These are phyloP conservation scores for Hylaea fasciaria DNA, from an alignment of 2,888 invertebrate species.

Conservation along the genomic window DNA sequence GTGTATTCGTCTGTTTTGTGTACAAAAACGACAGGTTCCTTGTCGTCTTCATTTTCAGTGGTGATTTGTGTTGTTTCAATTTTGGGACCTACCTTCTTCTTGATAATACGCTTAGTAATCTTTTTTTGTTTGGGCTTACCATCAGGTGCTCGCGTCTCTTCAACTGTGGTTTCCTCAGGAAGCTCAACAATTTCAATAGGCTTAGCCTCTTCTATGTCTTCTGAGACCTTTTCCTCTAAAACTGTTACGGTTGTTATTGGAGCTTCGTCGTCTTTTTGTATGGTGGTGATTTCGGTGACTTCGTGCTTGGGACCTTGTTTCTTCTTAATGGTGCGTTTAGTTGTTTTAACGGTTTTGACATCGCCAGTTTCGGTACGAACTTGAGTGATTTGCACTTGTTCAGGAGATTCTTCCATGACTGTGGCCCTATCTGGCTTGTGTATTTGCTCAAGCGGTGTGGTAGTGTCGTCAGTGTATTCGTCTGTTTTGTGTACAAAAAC, in stretches of 20 bases:
- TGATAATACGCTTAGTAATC: background rate
- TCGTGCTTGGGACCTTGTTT: background rate
- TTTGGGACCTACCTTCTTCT: conserved; percentile 31
- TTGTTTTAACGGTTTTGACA: background rate
- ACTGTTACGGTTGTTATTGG: background rate
- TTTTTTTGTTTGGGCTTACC: background rate
- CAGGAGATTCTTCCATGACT: background rate
- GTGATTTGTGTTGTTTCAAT: conserved; percentile 60
- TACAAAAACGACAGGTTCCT: conserved; percentile 50
- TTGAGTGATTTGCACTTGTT: background rate
- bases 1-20: background rate
- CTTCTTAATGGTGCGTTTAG: background rate
- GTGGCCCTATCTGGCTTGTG: background rate
- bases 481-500: conserved; percentile 35
- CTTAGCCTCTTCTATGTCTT: background rate
- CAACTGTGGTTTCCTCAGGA: background rate
- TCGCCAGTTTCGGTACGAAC: background rate
- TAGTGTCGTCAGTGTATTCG: background rate
- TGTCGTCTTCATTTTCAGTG: conserved; percentile 47
- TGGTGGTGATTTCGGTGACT: background rate
- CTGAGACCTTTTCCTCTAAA: background rate
- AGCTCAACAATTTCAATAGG: background rate
- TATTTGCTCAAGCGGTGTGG: background rate
- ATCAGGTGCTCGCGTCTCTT: background rate
- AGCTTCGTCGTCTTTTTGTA: too few relatives aligned